Base-by-base conservation (phyloP, 2,113 vertebrate species). In the Xiphophorus couchianus region DNA sequence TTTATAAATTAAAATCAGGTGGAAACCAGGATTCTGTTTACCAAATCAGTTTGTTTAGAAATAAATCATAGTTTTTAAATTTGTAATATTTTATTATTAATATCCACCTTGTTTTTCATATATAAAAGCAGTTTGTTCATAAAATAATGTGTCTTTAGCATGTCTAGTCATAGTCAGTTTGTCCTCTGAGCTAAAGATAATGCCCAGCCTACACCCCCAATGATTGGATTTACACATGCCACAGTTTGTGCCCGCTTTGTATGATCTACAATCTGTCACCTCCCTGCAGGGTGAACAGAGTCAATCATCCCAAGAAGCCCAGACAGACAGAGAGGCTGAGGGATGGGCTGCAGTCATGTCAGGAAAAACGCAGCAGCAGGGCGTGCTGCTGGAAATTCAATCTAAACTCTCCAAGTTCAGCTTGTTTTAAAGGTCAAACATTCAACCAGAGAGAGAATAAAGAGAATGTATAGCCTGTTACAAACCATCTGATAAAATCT, bases 261-360 rank as follows among this genome's bases (percentile, higher is more conserved):
- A 80, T 81, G 88, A 87, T 81, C 72, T 37, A 33, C 76, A 84
- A 81, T 71, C 63, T 84, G 74, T 84, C 87, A 86, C 77, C 71
- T 77, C 79, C 71, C 73, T 69, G 73, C 77, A 62, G 79, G 60
- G 81, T 22, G 73, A 73, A 70, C 30, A 58, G 22, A 78, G 76
- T 37, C 30, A 14, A 61, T 61, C 71, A 33, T 17, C 51, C 17
- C 37, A 44, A 48, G 54, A 42, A 15, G 66, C 54, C 30, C 69
- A 37, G 51, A 30, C 29, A 58, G 27, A 28, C 22, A 58, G 44
- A 48, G 48, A 54, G 19, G 25, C 69, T 14, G 67, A 30, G n/a
- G 51, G 42, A 33, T 25, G 51, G 10, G 48, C 13, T 27, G 68
- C 22, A 22, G 51, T 31, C 48, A 58, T 58, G 44, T 35, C 25